phyloP scores from a whole-genome alignment of 2,113 vertebrate genomes.

The Tricholaema leucomelas region DNA sequence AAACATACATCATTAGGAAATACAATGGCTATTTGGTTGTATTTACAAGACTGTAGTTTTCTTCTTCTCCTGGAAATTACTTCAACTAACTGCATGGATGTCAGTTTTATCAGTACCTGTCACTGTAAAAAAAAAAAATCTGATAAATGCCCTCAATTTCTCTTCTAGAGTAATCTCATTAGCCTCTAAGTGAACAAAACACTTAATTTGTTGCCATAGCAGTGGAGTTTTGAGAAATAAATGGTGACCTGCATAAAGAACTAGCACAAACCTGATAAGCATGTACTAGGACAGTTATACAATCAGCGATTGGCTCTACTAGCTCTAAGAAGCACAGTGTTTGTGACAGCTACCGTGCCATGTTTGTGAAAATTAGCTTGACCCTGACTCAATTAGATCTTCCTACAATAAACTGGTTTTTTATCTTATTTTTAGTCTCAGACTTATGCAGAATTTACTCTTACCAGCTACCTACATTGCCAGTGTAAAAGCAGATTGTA shows the following conservation, averaged over 20 bases:
- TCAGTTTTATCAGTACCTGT: conserved; percentile 1
- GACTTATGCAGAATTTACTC: background rate
- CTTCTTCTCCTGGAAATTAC: background rate
- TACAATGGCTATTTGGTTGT: background rate
- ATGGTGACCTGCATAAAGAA: background rate
- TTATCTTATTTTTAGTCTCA: background rate
- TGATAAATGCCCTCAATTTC: conserved; percentile 17
- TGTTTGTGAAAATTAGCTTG: background rate
- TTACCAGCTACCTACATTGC: background rate
- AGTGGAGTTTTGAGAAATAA: conserved; percentile 11
- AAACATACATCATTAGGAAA: background rate
- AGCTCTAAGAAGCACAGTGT: background rate
- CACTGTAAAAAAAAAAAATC: background rate
- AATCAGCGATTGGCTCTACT: background rate
- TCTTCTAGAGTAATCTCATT: conserved; percentile 42
- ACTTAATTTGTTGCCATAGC: conserved; percentile 54
- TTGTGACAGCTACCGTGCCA: background rate
- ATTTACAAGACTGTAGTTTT: background rate
- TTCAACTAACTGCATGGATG: background rate
- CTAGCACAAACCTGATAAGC: conserved; percentile 4
- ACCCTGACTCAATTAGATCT: background rate
- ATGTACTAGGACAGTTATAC: background rate
- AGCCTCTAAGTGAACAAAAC: conserved; percentile 28
- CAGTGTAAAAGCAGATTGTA: background rate
- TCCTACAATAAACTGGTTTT: fast-evolving